These are phyloP conservation scores for Zelostemma sp. DNA, from an alignment of 1,140 invertebrate genomes.

Conservation along the genomic window DNA sequence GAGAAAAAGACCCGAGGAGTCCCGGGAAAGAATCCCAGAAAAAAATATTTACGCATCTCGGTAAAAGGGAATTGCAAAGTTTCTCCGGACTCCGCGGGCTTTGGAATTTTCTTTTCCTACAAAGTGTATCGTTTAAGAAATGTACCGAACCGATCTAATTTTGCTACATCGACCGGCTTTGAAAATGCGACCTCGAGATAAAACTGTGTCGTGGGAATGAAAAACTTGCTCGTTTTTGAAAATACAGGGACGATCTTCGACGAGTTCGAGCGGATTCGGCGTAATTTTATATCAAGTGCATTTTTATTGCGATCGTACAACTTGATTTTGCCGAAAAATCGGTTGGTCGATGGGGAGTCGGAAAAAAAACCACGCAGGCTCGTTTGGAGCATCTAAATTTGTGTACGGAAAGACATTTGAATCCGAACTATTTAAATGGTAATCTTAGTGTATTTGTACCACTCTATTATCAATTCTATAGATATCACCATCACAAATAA, in stretches of 20 bases:
- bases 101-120: conserved; percentile 5
- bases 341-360: not conserved
- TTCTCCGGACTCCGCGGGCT: too few species aligned
- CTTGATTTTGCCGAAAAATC: not conserved
- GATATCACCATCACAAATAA: conserved; percentile 31
- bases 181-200: conserved; percentile 8
- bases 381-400: not conserved
- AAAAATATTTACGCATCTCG: too few species aligned
- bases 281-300: not conserved
- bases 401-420: conserved; percentile 1
- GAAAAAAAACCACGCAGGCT: not conserved
- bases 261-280: not conserved
- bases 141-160: not conserved
- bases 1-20: conserved; percentile 3
- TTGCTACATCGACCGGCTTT: conserved; percentile 10
- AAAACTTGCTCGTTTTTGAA: conserved; percentile 6
- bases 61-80: too few species aligned
- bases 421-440: conserved; percentile 26
- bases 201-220: conserved; percentile 3
- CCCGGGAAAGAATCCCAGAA: too few species aligned
- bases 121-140: conserved; percentile 1
- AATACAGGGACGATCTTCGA: conserved; percentile 10
- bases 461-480: conserved; percentile 33
- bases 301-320: not conserved
- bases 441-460: conserved; percentile 41